A percentile compares a stretch with the other conserved stretches of the same genome.
These are phyloP conservation scores for Ganaspis brasiliensis DNA, from an alignment of 2,888 invertebrate species.

Conservation along the genomic window DNA sequence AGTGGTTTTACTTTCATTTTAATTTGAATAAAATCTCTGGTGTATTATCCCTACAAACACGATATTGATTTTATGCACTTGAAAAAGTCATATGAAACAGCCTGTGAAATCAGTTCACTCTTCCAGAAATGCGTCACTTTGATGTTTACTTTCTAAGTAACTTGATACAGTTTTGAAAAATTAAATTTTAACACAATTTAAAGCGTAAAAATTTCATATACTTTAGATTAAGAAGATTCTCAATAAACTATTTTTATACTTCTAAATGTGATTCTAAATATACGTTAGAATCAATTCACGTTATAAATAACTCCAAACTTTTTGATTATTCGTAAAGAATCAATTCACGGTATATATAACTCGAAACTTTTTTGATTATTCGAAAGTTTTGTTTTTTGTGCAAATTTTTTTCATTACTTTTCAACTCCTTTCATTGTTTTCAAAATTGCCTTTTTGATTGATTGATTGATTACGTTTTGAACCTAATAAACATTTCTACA, in stretches of 20 bases:
- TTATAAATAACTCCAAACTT: too few species aligned
- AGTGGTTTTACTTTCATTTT: conserved; percentile 39
- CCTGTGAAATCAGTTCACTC: conserved; percentile 1
- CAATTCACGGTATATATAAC: too few species aligned
- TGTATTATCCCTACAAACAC: neutral
- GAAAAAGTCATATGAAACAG: conserved; percentile 26
- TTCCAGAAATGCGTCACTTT: neutral
- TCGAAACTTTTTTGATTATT: too few species aligned
- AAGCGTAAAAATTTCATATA: neutral
- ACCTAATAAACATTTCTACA: too few species aligned
- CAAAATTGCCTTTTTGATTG: neutral
- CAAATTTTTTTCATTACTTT: too few species aligned
- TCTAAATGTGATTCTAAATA: neutral
- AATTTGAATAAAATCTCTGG: conserved; percentile 30
- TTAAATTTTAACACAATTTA: neutral
- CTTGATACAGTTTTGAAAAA: conserved; percentile 6
- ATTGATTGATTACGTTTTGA: too few species aligned
- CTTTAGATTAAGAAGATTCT: neutral
- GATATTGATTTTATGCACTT: conserved; percentile 24
- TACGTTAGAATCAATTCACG: neutral
- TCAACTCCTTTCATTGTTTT: too few species aligned
- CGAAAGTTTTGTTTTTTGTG: too few species aligned
- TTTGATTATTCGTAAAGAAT: too few species aligned
- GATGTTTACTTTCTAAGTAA: conserved; percentile 9
- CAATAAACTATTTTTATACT: conserved; percentile 1